These are phyloP conservation scores for Sinonovacula constricta DNA, from an alignment of 1,140 invertebrate genomes.

Conservation along the genomic window DNA sequence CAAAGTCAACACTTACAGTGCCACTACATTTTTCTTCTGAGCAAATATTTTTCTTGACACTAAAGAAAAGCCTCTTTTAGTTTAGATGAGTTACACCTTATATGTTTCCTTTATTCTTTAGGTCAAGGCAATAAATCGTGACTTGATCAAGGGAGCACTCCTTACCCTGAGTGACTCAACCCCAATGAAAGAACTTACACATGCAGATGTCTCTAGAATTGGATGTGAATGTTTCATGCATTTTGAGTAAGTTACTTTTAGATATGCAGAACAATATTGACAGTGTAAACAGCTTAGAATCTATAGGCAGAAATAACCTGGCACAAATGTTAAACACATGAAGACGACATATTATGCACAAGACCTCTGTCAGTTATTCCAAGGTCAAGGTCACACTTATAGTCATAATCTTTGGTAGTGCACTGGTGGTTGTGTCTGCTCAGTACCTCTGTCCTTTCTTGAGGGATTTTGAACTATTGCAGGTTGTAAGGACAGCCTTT, in stretches of 20 bases:
- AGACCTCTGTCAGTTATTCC: no score
- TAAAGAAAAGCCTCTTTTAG: not conserved
- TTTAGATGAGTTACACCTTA: not conserved
- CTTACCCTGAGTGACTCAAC: not conserved
- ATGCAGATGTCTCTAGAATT: not conserved
- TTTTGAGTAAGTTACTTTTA: conserved; percentile 1
- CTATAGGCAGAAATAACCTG: no score
- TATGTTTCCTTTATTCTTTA: not conserved
- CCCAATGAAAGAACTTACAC: not conserved
- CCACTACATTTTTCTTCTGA: not conserved
- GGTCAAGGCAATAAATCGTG: not conserved
- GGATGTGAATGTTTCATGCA: conserved; percentile 1
- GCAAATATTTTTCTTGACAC: not conserved
- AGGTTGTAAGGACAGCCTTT: no score
- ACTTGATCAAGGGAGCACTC: not conserved
- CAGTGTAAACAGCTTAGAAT: no score
- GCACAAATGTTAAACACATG: no score
- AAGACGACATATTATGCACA: no score
- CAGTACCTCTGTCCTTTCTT: no score
- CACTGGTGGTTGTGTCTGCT: no score
- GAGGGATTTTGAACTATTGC: no score
- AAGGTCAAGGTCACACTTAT: no score
- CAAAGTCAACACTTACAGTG: not conserved
- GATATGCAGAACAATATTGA: no score
- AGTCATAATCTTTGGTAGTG: no score